Evolutionary conservation across 23 tunicate species (phyloP), one percentile per base, ranked within the genome.

Genomic region (Phallusia fumigata): DNA sequence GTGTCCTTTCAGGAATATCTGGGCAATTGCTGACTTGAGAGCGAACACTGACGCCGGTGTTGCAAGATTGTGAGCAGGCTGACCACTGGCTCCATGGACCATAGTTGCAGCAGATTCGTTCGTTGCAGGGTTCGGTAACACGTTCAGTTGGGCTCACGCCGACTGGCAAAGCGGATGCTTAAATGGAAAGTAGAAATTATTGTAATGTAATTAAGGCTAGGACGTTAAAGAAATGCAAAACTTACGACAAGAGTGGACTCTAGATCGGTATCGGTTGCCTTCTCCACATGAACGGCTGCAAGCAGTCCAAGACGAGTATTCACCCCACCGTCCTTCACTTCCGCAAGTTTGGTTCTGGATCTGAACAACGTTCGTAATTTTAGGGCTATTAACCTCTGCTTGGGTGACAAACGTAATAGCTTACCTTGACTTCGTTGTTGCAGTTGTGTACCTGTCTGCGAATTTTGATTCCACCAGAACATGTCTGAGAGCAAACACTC

Each of bases 191-290:
- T 6, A 6, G 69, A 21, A 16, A 58, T 58, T 3, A 58, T 1
- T 24, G 16, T 13, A n/a, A 40, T 40, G 47, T 40, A 40, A 40
- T 3, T 40, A 5, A 40, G 47, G 10, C 8, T 3, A 40, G 5
- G 10, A 40, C 10, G 8, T 40, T 40, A 5, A 40, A 40, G n/a
- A 40, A 40, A 40, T 10, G 47, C 10, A 40, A 3, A 40, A 74
- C 91, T 87, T 76, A 91, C 90, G 90, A 58, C 99, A 95, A 22
- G 99, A 90, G 78, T 95, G 95, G 28, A 84, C 81, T 52, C 99
- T 84, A 30, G 79, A 83, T 86, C 99, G 85, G 77, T 32, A 84
- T 52, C 85, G 36, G 47, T 76, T 24, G 19, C 95, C 95, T 32
- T 36, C 76, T 30, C 95, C 95, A 75, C 99, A 95, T 26, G 85